Evolutionary conservation across 2,797 vertebrate genomes (phyloP).

Genomic region (Clarias platycephalus): DNA sequence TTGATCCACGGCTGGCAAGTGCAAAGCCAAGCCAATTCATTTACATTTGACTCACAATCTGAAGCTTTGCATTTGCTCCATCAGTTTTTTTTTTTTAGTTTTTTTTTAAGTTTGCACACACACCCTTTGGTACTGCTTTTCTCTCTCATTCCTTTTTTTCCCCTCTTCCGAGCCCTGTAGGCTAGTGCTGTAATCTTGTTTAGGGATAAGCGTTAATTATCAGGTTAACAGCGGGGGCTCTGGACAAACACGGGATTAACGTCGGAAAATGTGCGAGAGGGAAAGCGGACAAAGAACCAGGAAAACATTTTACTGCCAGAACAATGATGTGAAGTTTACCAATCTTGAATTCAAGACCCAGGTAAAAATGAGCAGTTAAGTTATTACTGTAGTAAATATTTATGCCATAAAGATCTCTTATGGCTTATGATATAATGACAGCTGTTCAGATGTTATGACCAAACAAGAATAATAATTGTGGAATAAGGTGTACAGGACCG

Average conservation of each 20-base stretch:
- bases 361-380: constrained; percentile 10
- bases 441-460: neutral
- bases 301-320: neutral
- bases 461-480: too few species aligned
- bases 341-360: neutral
- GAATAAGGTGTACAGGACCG: neutral
- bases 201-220: constrained; percentile 45
- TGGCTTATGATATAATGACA: neutral
- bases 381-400: neutral
- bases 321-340: constrained; percentile 1
- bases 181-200: constrained; percentile 42
- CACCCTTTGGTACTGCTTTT: neutral
- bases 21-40: neutral
- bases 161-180: neutral
- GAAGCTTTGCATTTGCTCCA: neutral
- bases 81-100: too few species aligned
- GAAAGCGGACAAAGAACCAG: constrained; percentile 19
- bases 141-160: neutral
- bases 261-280: neutral
- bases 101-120: neutral
- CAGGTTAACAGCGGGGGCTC: constrained; percentile 12
- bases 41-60: neutral
- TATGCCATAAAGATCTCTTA: neutral
- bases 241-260: constrained; percentile 36
- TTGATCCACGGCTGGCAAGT: neutral